A percentile compares a stretch with the other conserved stretches of the same genome.
Evolutionary conservation across 1,140 invertebrate species (phyloP).

Genomic region (Acromyrmex echinatior): DNA sequence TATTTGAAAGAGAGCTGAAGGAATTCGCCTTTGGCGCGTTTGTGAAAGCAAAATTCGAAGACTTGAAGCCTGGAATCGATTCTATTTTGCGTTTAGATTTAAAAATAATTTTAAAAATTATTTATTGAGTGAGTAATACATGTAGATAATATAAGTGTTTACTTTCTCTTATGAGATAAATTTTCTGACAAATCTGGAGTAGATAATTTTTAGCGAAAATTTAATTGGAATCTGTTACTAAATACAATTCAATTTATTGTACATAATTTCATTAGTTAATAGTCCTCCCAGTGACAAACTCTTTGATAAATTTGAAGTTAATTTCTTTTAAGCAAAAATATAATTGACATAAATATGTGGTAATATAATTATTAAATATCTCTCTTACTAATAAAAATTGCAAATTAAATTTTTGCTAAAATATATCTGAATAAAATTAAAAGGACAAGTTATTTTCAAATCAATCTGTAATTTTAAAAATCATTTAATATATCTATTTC

Average conservation of each 20-base stretch:
- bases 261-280: background rate
- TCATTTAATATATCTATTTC: background rate
- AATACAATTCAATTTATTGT: background rate
- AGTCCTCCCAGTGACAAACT: background rate
- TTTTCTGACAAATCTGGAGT: background rate
- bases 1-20: background rate
- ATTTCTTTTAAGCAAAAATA: background rate
- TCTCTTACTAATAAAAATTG: background rate
- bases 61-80: background rate
- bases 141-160: background rate
- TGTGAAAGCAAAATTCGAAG: background rate
- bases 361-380: background rate
- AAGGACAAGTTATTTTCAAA: background rate
- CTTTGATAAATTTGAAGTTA: background rate
- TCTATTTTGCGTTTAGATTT: background rate
- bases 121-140: background rate
- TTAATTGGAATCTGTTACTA: background rate
- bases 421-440: background rate
- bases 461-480: background rate
- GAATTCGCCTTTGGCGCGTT: background rate
- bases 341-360: background rate
- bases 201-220: background rate
- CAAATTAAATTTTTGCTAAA: slow-evolving; percentile 26
- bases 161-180: background rate
- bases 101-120: background rate